phyloP scores from a whole-genome alignment of 92 coral and sea anemone genomes.

The Umimayanthus chanpuru region DNA sequence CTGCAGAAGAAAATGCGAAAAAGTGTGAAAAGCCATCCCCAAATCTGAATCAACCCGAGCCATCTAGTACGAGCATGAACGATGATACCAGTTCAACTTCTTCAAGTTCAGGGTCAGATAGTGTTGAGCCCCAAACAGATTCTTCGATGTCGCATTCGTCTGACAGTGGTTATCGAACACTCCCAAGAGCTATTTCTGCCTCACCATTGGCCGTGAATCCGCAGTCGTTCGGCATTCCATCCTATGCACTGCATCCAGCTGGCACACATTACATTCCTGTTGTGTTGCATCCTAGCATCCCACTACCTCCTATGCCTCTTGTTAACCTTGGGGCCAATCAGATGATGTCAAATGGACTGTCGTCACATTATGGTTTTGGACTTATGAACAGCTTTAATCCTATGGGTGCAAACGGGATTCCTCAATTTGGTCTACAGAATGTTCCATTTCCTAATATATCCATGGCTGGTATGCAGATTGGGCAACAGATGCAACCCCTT shows the following conservation, averaged over 20 bases:
- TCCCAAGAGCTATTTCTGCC: conserved; percentile 19
- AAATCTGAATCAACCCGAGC: neutral
- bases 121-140: conserved; percentile 31
- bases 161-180: conserved; percentile 38
- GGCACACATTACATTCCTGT: conserved; percentile 92
- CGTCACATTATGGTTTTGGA: conserved; percentile 20
- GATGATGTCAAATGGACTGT: conserved; percentile 22
- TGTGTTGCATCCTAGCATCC: conserved; percentile 73
- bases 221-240: conserved; percentile 71
- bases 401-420: neutral
- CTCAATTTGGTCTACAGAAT: neutral
- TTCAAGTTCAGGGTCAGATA: conserved; percentile 16
- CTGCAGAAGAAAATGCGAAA: neutral
- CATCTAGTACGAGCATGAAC: neutral
- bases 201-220: conserved; percentile 41
- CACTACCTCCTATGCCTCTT: conserved; percentile 56
- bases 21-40: neutral
- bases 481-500: neutral
- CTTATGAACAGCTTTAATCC: conserved; percentile 18
- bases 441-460: neutral
- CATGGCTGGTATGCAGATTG: neutral
- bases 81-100: conserved; percentile 36
- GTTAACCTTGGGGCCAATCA: conserved; percentile 22
- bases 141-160: conserved; percentile 27
- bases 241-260: conserved; percentile 84